phyloP scores from a whole-genome alignment of 2,888 invertebrate genomes.

The Leptopterna dolabrata region DNA sequence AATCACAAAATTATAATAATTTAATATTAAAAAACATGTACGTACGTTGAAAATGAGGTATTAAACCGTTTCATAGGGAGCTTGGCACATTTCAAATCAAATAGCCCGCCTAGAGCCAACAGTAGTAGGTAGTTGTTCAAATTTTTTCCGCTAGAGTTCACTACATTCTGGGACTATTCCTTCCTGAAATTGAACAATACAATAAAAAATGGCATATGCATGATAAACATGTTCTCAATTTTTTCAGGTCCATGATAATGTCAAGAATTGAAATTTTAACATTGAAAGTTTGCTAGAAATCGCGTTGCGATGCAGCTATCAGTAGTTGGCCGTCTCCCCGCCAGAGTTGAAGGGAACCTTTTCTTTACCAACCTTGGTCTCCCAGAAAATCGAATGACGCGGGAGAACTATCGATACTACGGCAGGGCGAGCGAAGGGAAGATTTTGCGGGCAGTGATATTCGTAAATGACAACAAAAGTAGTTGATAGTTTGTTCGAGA shows the following conservation, averaged over 20 bases:
- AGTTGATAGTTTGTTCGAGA: constrained; percentile 59
- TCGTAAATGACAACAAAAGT: constrained; percentile 61
- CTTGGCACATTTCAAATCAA: background rate
- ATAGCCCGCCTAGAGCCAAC: background rate
- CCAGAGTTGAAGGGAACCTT: background rate
- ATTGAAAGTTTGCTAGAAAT: no score
- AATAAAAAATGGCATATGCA: no score
- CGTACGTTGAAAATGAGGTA: no score
- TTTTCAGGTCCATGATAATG: no score
- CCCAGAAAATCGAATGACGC: constrained; percentile 49
- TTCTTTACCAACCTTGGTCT: background rate
- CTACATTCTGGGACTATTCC: background rate
- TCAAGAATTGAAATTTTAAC: no score
- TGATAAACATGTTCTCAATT: no score
- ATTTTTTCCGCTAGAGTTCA: background rate
- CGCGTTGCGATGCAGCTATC: background rate
- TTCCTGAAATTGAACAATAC: no score
- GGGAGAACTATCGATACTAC: constrained; percentile 50
- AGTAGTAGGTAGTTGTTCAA: background rate
- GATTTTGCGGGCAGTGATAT: constrained; percentile 61
- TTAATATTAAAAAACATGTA: no score
- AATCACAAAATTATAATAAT: no score
- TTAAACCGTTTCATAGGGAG: no score
- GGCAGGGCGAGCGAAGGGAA: constrained; percentile 35
- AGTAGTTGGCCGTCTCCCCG: background rate